Conservation (phyloP, 2,888 invertebrate genomes). For the Liodrosophila aerea region DNA sequence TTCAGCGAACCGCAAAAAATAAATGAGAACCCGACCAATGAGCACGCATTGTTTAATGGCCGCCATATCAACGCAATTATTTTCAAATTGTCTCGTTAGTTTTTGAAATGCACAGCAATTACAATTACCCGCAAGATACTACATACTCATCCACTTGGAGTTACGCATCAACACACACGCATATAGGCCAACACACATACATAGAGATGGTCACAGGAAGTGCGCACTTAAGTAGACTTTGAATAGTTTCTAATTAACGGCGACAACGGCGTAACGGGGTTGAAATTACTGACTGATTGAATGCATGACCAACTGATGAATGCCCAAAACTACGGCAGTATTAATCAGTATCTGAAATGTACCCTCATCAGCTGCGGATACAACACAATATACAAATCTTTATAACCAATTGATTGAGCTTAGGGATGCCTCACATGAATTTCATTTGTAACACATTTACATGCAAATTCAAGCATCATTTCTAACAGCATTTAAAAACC, state of each 20-base stretch:
- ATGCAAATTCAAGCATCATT: constrained; percentile 53
- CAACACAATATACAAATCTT: background rate
- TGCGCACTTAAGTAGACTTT: constrained; percentile 74
- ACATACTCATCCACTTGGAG: constrained; percentile 46
- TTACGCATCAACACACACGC: constrained; percentile 67
- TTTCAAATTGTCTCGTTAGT: constrained; percentile 75
- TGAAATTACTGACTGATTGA: constrained; percentile 35
- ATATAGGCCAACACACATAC: constrained; percentile 31
- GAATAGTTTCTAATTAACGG: constrained; percentile 74
- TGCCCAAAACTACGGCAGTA: background rate
- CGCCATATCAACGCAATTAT: constrained; percentile 71
- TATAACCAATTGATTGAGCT: background rate
- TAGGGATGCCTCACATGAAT: constrained; percentile 9
- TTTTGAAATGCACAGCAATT: constrained; percentile 67
- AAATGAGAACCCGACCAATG: constrained; percentile 50
- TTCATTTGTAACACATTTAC: constrained; percentile 20
- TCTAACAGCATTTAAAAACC: constrained; percentile 13
- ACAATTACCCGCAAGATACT: constrained; percentile 64
- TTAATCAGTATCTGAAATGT: background rate
- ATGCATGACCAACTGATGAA: constrained; percentile 23
- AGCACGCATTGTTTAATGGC: constrained; percentile 61
- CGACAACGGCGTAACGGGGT: constrained; percentile 70
- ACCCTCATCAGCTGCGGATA: background rate
- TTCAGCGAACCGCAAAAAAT: constrained; percentile 68
- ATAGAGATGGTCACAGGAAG: constrained; percentile 48